These are phyloP conservation scores for Cryptosula pallasiana DNA, from an alignment of 2,888 invertebrate genomes.

Conservation along the genomic window DNA sequence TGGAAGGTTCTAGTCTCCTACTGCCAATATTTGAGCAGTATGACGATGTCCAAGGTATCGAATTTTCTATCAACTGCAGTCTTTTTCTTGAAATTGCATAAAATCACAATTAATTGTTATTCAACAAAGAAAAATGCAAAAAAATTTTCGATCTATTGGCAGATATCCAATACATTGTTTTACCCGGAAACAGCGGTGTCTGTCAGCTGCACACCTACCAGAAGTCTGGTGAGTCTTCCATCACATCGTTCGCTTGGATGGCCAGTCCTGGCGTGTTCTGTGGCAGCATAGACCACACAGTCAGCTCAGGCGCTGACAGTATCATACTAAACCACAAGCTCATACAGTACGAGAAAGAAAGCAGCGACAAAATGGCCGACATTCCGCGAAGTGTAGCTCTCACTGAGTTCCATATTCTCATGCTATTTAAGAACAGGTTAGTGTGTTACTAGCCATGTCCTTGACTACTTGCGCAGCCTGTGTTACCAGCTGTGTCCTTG, in stretches of 20 bases:
- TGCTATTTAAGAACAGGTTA: constrained; percentile 72
- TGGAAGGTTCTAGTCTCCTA: constrained; percentile 70
- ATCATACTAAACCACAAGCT: constrained; percentile 27
- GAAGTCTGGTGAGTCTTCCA: constrained; percentile 63
- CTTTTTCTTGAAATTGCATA: no score
- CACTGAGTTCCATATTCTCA: constrained; percentile 75
- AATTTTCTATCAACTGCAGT: no score
- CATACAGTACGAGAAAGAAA: constrained; percentile 8
- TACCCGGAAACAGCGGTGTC: constrained; percentile 68
- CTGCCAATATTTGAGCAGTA: constrained; percentile 68
- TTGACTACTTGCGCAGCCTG: no score
- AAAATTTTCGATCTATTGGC: no score
- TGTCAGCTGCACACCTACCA: constrained; percentile 76
- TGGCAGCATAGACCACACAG: constrained; percentile 63
- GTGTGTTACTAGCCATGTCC: no score
- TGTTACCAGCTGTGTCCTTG: no score
- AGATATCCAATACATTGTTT: constrained; percentile 61
- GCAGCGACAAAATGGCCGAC: background rate
- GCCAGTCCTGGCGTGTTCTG: constrained; percentile 73
- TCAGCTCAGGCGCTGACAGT: constrained; percentile 27
- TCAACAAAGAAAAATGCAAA: constrained; percentile 23
- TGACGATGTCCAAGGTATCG: constrained; percentile 62
- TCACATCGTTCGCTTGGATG: constrained; percentile 80
- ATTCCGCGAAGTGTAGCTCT: background rate
- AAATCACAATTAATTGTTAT: constrained; percentile 24